Evolutionary conservation across 2,113 vertebrate genomes (phyloP).

Genomic region (Aplodontia rufa): DNA sequence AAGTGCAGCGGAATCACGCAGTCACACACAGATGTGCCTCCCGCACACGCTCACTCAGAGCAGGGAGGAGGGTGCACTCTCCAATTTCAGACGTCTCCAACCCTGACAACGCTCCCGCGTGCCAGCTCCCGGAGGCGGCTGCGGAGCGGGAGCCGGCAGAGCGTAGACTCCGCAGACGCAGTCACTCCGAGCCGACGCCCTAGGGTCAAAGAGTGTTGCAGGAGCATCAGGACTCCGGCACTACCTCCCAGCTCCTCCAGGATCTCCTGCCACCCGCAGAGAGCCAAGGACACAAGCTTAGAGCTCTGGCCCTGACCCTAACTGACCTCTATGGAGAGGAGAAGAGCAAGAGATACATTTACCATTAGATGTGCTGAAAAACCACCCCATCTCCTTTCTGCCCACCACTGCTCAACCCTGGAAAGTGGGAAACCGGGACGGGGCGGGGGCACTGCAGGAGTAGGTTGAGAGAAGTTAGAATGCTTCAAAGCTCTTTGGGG

Average conservation of each 20-base stretch:
- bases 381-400: background rate
- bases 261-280: background rate
- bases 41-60: constrained; percentile 53
- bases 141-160: background rate
- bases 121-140: background rate
- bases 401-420: background rate
- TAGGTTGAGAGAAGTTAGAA: background rate
- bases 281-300: background rate
- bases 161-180: background rate
- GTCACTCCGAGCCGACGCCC: background rate
- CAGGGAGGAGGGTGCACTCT: constrained; percentile 10
- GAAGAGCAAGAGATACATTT: background rate
- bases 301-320: background rate
- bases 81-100: constrained; percentile 56
- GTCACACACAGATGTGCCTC: constrained; percentile 58
- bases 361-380: background rate
- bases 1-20: constrained; percentile 63
- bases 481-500: background rate
- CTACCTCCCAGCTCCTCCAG: background rate
- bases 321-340: background rate
- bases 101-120: background rate
- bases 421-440: too few relatives aligned
- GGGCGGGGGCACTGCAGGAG: background rate
- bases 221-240: background rate
- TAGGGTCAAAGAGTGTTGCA: background rate